Percentiles rank a stretch among this genome's conserved stretches.
phyloP scores from a whole-genome alignment of 2,797 vertebrate genomes.

The Sus cebifrons region DNA sequence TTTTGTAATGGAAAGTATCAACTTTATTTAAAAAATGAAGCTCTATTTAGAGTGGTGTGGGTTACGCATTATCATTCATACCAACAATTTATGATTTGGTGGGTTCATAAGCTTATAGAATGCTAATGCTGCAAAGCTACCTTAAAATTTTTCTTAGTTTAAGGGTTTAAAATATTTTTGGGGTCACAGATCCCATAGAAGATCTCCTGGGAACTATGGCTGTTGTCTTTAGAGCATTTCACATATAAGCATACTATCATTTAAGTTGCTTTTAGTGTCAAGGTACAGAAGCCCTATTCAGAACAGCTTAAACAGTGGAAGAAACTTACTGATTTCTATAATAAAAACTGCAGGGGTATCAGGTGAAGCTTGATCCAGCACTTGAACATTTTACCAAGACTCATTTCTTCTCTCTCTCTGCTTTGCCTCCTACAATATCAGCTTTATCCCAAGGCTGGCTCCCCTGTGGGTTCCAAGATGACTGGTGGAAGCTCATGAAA shows the following conservation, averaged over 20 bases:
- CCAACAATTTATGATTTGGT: neutral
- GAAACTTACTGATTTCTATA: neutral
- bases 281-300: neutral
- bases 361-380: neutral
- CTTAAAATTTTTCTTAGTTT: slow-evolving; percentile 46
- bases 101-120: slow-evolving; percentile 9
- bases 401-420: neutral
- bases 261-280: slow-evolving; percentile 64
- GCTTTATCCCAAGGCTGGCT: neutral
- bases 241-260: neutral
- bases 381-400: neutral
- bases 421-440: neutral
- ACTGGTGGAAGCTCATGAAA: neutral
- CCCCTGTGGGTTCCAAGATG: neutral
- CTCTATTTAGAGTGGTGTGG: neutral
- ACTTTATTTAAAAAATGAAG: slow-evolving; percentile 23
- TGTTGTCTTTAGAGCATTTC: slow-evolving; percentile 50
- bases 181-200: neutral
- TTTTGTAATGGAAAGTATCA: slow-evolving; percentile 57
- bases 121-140: neutral
- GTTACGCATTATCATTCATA: slow-evolving; percentile 46
- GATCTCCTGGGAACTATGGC: neutral
- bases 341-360: neutral
- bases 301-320: neutral
- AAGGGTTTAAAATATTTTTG: slow-evolving; percentile 18